Base-by-base conservation (phyloP, 2,797 vertebrate genomes). In the Chaetodon trifasciatus region DNA sequence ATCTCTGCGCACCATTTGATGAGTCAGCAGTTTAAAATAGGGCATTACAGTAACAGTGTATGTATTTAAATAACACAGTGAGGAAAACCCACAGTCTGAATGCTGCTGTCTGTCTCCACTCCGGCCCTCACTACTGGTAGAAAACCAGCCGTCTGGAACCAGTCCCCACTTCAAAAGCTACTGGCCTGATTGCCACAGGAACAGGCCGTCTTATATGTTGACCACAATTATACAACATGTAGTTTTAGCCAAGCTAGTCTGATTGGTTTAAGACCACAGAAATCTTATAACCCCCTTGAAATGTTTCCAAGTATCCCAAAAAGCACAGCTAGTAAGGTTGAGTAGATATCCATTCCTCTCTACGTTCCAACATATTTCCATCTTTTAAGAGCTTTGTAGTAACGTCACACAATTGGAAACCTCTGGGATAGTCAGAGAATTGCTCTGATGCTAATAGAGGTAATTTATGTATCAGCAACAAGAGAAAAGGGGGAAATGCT, bases 21-120 rank as follows among this genome's bases (percentile, higher is more conserved):
- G 89, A 91, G 73, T 93, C 86, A 78, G 87, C 87, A 89, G 74
- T 90, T 92, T 81, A 86, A 93, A 95, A 90, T 78, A 88, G 86
- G 85, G 82, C 86, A 93, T 93, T 93, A 89, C 83, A 65, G 78
- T 75, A 79, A 81, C 70, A 70, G 78, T n/a, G 61, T 37, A 21
- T 74, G 46, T 70, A 76, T 83, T 79, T 78, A 78, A 90, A 91
- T 92, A 65, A 91, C 79, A 89, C 68, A 28, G 77, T 71, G 78
- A 83, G 52, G 86, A 85, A 92, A 89, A 91, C 42, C 91, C 91
- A 83, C 87, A 86, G 80, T 79, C 86, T 90, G 77, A 84, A 78
- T n/a, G 76, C 80, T 83, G 73, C 82, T 76, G 74, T 66, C 77
- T 82, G 85, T 81, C 84, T 88, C 78, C 71, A 63, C n/a, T 81